phyloP scores from a whole-genome alignment of 2,113 vertebrate species.

The Gobius niger region DNA sequence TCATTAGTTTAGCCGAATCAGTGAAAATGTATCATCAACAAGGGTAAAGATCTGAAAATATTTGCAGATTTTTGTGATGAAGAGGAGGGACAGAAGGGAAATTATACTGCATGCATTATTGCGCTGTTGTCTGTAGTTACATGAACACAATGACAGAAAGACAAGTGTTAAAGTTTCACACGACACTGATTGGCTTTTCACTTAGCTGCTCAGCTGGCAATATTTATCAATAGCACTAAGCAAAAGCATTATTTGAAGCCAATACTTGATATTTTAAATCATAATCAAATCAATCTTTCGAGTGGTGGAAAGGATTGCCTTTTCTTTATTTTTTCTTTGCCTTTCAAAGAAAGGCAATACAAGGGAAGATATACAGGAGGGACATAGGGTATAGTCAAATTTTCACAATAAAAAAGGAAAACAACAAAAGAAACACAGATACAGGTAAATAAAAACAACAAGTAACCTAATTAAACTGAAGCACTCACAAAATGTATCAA shows the following conservation, averaged over 20 bases:
- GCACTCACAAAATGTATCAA: conserved; percentile 25
- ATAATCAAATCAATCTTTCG: not conserved
- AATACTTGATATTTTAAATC: not conserved
- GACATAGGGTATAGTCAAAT: conserved; percentile 40
- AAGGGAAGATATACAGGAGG: conserved; percentile 51
- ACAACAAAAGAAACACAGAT: conserved; percentile 33
- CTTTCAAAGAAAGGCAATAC: conserved; percentile 16
- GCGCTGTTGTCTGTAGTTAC: conserved; percentile 27
- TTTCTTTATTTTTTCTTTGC: conserved; percentile 9
- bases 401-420: conserved; percentile 44
- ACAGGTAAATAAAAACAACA: conserved; percentile 40
- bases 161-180: conserved; percentile 37
- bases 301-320: not conserved
- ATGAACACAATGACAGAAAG: conserved; percentile 10
- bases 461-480: conserved; percentile 24
- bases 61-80: conserved; percentile 55
- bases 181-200: not conserved
- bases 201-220: not conserved
- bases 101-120: conserved; percentile 46
- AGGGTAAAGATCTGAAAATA: conserved; percentile 54
- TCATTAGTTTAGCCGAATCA: conserved; percentile 15
- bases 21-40: conserved; percentile 8
- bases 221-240: not conserved
- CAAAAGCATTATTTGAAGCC: not conserved
- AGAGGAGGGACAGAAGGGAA: conserved; percentile 15